Evolutionary conservation across 2,888 invertebrate species (phyloP), one percentile per base, ranked within the genome.

Genomic region (Calliopum simillimum): DNA sequence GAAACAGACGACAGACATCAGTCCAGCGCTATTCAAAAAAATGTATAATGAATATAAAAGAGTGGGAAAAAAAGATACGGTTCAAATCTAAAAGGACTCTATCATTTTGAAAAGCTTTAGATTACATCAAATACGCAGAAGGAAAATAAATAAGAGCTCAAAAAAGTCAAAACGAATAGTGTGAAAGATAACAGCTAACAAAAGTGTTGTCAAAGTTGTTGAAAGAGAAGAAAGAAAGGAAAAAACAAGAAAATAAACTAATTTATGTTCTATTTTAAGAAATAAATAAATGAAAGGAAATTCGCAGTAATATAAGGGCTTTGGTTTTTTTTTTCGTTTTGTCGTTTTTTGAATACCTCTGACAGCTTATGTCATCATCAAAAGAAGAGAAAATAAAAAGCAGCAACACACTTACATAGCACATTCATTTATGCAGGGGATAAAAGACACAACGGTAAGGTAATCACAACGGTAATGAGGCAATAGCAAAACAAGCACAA

Each of bases 21-120:
- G n/a, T n/a, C n/a, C n/a, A n/a, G n/a, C n/a, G n/a, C n/a, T n/a
- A n/a, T n/a, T n/a, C n/a, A n/a, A n/a, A n/a, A n/a, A n/a, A n/a
- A n/a, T n/a, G n/a, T 33, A 33, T 33, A 8, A 33, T 33, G 8
- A 33, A 33, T 33, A 33, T 8, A 33, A 33, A n/a, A n/a, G n/a
- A n/a, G n/a, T n/a, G n/a, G n/a, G 3, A 56, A 14, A 56, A 14
- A 16, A 55, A 21, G 8, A 0, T 1, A 0, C n/a, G 11, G 3
- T 16, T 33, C 14, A 43, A 44, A n/a, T 21, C 12, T 11, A 61
- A 61, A 44, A 61, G 8, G 61, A 61, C 61, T 43, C 6, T 61
- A n/a, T 16, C 61, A 41, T 59, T 61, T 44, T 44, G 61, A 43
- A 16, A 21, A 61, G 61, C 41, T 61, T 61, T 44, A 61, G 61